phyloP scores from a whole-genome alignment of 2,888 invertebrate species.

The Helleia helle region DNA sequence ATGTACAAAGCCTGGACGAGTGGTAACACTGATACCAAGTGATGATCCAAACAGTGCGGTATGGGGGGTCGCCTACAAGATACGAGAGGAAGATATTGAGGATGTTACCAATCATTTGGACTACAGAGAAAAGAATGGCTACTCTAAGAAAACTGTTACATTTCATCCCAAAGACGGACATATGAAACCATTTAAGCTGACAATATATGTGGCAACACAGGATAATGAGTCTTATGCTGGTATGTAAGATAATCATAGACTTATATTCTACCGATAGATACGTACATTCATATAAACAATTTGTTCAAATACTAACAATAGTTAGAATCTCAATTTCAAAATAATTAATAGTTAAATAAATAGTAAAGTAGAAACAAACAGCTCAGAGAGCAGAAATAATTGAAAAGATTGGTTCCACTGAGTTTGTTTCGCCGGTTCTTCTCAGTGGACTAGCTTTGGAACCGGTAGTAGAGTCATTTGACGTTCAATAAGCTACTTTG shows the following conservation, averaged over 20 bases:
- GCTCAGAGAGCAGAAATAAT: no score
- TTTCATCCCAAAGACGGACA: slow-evolving; percentile 79
- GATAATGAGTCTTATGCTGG: slow-evolving; percentile 86
- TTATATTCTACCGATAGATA: no score
- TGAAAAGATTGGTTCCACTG: no score
- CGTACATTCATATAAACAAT: no score
- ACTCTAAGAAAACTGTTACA: slow-evolving; percentile 78
- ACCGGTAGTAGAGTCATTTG: no score
- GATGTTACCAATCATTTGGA: slow-evolving; percentile 88
- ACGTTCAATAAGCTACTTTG: no score
- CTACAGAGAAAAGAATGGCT: slow-evolving; percentile 94
- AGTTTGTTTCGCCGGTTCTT: no score
- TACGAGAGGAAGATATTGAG: slow-evolving; percentile 78
- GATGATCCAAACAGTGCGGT: slow-evolving; percentile 76
- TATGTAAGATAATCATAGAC: slow-evolving; percentile 16
- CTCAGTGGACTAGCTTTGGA: no score
- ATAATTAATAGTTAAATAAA: no score
- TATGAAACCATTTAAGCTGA: slow-evolving; percentile 77
- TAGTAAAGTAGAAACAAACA: no score
- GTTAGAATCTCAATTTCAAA: no score
- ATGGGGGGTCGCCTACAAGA: slow-evolving; percentile 95
- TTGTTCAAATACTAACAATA: no score
- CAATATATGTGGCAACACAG: slow-evolving; percentile 86
- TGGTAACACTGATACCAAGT: slow-evolving; percentile 86
- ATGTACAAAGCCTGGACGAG: slow-evolving; percentile 90